These are phyloP conservation scores for Stegodyphus dumicola DNA, from an alignment of 1,140 invertebrate genomes.

Conservation along the genomic window DNA sequence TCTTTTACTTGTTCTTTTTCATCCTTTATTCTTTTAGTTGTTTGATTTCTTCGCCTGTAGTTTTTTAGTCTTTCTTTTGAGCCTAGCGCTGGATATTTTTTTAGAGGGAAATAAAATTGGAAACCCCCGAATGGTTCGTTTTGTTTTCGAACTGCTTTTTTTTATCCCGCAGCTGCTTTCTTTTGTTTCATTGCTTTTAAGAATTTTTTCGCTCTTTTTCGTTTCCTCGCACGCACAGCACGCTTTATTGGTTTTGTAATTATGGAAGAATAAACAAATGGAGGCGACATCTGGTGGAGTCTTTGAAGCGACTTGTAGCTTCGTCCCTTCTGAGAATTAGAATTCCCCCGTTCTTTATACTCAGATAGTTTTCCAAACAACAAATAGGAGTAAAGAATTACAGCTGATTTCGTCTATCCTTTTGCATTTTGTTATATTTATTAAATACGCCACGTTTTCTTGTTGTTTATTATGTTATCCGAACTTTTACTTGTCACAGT, in stretches of 20 bases:
- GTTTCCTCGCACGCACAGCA: constrained; percentile 1
- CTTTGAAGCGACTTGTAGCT: not conserved
- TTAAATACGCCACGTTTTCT: too few species aligned
- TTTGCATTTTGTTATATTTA: too few species aligned
- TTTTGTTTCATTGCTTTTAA: not conserved
- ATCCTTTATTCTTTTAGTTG: constrained; percentile 5
- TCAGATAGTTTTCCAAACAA: too few species aligned
- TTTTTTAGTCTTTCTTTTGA: not conserved
- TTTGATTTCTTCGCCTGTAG: constrained; percentile 30
- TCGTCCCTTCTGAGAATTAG: not conserved
- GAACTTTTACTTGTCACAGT: too few species aligned
- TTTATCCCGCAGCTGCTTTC: constrained; percentile 4
- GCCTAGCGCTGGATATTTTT: constrained; percentile 27
- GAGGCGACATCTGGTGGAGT: not conserved
- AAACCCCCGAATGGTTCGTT: constrained; percentile 14
- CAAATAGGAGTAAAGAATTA: too few species aligned
- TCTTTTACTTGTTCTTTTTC: constrained; percentile 14
- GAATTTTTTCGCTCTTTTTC: too few species aligned
- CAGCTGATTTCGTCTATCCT: too few species aligned
- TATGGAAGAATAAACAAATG: constrained; percentile 25
- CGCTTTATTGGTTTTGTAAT: constrained; percentile 28
- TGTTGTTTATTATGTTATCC: too few species aligned
- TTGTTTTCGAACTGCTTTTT: constrained; percentile 11
- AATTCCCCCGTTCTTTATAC: not conserved
- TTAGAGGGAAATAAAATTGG: constrained; percentile 43